Conservation (phyloP, 2,797 vertebrate genomes). For the Austrolebias charrua region DNA sequence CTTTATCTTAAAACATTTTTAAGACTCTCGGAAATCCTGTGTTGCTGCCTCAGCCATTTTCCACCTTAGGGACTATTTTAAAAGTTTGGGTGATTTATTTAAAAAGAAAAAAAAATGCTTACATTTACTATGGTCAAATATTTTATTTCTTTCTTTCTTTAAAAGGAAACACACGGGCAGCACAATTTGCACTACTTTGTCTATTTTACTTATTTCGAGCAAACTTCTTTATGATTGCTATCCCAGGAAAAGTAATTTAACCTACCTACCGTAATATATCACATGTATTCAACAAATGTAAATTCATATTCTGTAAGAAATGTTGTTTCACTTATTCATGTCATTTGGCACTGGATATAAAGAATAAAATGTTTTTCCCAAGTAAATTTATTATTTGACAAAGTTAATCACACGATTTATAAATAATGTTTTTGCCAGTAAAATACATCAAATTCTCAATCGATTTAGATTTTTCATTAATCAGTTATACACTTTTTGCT, state of each 20-base stretch:
- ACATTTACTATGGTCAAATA: too few relatives aligned
- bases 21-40: too few relatives aligned
- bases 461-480: neutral
- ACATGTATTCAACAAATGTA: constrained; percentile 2
- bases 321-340: neutral
- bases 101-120: too few relatives aligned
- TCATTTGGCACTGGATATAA: neutral
- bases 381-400: constrained; percentile 6
- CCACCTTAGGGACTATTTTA: too few relatives aligned
- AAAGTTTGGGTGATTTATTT: too few relatives aligned
- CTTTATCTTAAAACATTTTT: too few relatives aligned
- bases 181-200: too few relatives aligned
- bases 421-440: neutral
- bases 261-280: neutral
- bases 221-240: neutral
- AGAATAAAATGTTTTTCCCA: constrained; percentile 4
- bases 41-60: too few relatives aligned
- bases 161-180: too few relatives aligned
- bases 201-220: too few relatives aligned
- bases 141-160: too few relatives aligned
- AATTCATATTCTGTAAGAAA: neutral
- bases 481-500: constrained; percentile 14
- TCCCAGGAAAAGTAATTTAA: neutral
- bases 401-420: constrained; percentile 21
- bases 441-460: constrained; percentile 4